Percentiles rank a stretch among this genome's conserved stretches.
Evolutionary conservation across 2,113 vertebrate species (phyloP).

Genomic region (Clinocottus analis): DNA sequence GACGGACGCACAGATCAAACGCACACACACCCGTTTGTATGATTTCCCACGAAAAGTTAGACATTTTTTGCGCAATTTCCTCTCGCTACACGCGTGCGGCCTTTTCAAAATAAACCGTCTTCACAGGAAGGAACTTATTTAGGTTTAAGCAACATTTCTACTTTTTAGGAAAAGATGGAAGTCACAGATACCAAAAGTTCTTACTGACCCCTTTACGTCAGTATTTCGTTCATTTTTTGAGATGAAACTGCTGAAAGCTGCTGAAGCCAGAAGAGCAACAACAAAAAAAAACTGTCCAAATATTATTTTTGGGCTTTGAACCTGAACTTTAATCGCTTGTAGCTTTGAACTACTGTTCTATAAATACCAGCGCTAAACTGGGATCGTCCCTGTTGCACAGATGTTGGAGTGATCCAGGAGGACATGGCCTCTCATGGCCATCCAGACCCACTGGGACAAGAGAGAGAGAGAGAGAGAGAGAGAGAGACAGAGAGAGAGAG

Average conservation of each 20-base stretch:
- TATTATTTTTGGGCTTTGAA: slow-evolving; percentile 11
- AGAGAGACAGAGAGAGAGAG: slow-evolving; percentile 17
- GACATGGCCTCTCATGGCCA: slow-evolving; percentile 41
- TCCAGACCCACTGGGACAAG: slow-evolving; percentile 27
- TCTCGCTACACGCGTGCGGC: too few relatives aligned
- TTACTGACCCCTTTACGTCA: not conserved
- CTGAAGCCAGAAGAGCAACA: not conserved
- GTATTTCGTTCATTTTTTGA: not conserved
- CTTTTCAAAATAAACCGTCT: too few relatives aligned
- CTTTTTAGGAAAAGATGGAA: too few relatives aligned
- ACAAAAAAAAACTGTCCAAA: not conserved
- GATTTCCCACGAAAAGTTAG: too few relatives aligned
- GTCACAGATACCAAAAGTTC: too few relatives aligned
- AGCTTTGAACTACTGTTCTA: not conserved
- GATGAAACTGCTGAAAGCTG: not conserved
- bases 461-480: not conserved
- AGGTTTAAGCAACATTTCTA: too few relatives aligned
- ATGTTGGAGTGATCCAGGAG: slow-evolving; percentile 15
- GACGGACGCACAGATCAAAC: too few relatives aligned
- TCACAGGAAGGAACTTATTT: too few relatives aligned
- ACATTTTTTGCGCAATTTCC: too few relatives aligned
- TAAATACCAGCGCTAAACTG: slow-evolving; percentile 22
- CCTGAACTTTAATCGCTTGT: slow-evolving; percentile 10
- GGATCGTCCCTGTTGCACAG: slow-evolving; percentile 11
- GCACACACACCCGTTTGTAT: too few relatives aligned